phyloP scores from a whole-genome alignment of 2,888 invertebrate genomes.

The Eristalis tenax region DNA sequence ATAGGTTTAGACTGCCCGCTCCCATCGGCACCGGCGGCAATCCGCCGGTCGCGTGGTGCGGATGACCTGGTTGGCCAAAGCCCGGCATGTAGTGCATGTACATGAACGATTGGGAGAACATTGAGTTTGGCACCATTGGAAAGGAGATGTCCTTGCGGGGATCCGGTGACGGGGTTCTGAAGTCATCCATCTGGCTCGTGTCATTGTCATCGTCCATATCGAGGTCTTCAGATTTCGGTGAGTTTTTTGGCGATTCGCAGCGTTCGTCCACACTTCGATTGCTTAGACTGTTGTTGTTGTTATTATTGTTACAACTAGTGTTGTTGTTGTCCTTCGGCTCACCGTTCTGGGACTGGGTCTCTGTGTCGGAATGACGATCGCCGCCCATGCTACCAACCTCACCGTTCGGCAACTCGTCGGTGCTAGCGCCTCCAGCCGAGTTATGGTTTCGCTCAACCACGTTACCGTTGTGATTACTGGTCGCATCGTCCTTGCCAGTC shows the following conservation, averaged over 20 bases:
- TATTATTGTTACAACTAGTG: slow-evolving; percentile 73
- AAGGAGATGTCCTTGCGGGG: slow-evolving; percentile 86
- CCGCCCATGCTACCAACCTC: slow-evolving; percentile 39
- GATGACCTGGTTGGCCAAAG: slow-evolving; percentile 82
- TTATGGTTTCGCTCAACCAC: slow-evolving; percentile 73
- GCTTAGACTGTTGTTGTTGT: slow-evolving; percentile 69
- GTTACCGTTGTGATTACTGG: slow-evolving; percentile 73
- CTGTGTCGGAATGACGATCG: slow-evolving; percentile 65
- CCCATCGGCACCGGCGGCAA: slow-evolving; percentile 80
- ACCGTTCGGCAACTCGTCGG: slow-evolving; percentile 59
- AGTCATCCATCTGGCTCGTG: slow-evolving; percentile 80
- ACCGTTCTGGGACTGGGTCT: slow-evolving; percentile 60
- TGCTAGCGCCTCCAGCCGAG: slow-evolving; percentile 23
- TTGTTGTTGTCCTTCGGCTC: slow-evolving; percentile 73
- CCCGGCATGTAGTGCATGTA: slow-evolving; percentile 94
- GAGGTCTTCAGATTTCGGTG: slow-evolving; percentile 76
- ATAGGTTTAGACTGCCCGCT: slow-evolving; percentile 85
- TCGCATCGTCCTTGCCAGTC: slow-evolving; percentile 73
- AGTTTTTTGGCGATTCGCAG: slow-evolving; percentile 74
- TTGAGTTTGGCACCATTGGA: slow-evolving; percentile 92
- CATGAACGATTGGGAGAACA: slow-evolving; percentile 95
- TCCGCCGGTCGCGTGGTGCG: slow-evolving; percentile 80
- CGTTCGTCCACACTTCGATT: slow-evolving; percentile 81
- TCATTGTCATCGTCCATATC: slow-evolving; percentile 80
- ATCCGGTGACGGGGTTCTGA: slow-evolving; percentile 80